Evolutionary conservation across 2,797 vertebrate species (phyloP), one percentile per base, ranked within the genome.

Genomic region (Odontamblyopus lacepedii): DNA sequence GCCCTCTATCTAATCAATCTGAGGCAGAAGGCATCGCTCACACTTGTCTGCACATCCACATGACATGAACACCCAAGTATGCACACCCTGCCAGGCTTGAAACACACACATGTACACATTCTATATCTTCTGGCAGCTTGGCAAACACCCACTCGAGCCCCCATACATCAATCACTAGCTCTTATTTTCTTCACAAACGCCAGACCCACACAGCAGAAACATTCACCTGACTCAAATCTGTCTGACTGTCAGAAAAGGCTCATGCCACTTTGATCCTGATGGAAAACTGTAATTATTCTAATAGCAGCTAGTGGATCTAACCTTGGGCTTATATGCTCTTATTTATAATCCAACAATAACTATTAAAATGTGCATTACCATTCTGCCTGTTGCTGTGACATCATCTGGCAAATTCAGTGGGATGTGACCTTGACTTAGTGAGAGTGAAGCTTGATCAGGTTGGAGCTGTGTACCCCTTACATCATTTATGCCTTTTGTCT

Each of bases 1-100:
- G 78, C 71, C 2, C 79, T 86, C 74, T 72, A 74, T 83, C 85
- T 75, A 84, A 91, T 90, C 91, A 88, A 86, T 90, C 84, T 71
- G 76, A 70, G 76, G 82, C 79, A 88, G 70, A 83, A 88, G 63
- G 72, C 76, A 83, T 76, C 81, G 69, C 63, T 63, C 32, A 26
- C 68, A 35, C 70, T 71, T 62, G 48, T 59, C n/a, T 23, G 65
- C 4, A 7, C 19, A 15, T 64, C 78, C 71, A 79, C 63, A 51
- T 67, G 78, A 69, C 70, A 56, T 38, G 27, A 75, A 60, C 81
- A 68, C 53, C 26, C 72, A 63, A 41, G 44, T 67, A 30, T 23
- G 61, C 80, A 78, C 79, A 64, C 66, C 67, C 71, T 55, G 38
- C 51, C 69, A 65, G 70, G 18, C 32, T 32, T 73, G 66, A 53